Conservation (phyloP, 2,888 invertebrate species). For the Noctua janthina region DNA sequence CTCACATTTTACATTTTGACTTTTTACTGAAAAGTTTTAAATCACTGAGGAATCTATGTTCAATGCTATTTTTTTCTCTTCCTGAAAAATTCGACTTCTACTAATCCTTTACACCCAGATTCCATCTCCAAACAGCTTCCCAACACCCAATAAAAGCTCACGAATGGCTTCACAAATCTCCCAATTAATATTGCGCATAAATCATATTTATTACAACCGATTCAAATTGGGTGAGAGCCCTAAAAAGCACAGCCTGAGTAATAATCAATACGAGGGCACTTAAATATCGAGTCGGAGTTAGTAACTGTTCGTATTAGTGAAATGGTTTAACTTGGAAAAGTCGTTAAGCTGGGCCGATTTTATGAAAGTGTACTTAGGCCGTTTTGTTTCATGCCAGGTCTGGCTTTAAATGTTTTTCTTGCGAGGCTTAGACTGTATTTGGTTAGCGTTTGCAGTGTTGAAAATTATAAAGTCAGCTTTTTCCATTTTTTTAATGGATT, state of each 20-base stretch:
- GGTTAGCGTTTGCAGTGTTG: not conserved
- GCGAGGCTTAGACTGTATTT: not conserved
- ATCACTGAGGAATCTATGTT: not conserved
- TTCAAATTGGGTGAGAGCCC: conserved; percentile 52
- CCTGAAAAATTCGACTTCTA: not conserved
- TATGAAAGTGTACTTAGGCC: conserved; percentile 69
- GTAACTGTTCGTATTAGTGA: conserved; percentile 63
- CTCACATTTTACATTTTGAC: no score
- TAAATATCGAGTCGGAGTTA: conserved; percentile 55
- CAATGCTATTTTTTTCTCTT: not conserved
- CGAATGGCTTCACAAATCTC: conserved; percentile 37
- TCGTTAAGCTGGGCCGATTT: conserved; percentile 68
- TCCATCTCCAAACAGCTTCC: not conserved
- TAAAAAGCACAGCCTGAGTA: conserved; percentile 55
- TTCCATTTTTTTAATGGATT: not conserved
- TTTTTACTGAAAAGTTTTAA: not conserved
- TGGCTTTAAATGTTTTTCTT: conserved; percentile 38
- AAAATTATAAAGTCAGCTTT: not conserved
- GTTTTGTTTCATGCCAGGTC: conserved; percentile 46
- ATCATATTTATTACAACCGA: conserved; percentile 52
- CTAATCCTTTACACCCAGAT: not conserved
- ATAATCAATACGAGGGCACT: conserved; percentile 59
- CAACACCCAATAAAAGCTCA: conserved; percentile 22
- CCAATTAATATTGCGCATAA: conserved; percentile 56
- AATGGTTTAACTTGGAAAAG: conserved; percentile 68